These are phyloP conservation scores for Trematomus loennbergii DNA, from an alignment of 2,113 vertebrate genomes.

Conservation along the genomic window DNA sequence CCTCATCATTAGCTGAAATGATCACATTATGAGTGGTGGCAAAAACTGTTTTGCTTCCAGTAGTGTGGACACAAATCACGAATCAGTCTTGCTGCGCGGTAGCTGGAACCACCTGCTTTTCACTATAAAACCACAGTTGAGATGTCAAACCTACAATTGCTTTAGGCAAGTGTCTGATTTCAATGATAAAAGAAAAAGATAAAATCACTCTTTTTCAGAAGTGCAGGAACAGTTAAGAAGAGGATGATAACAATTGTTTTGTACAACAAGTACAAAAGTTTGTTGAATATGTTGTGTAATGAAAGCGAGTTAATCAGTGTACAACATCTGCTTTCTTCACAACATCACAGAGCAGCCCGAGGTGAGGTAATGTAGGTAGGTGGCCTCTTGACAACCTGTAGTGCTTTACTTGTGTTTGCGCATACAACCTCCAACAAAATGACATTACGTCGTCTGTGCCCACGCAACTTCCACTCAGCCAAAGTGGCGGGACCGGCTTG, in stretches of 20 bases:
- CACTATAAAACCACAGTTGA: constrained; percentile 11
- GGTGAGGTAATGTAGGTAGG: constrained; percentile 66
- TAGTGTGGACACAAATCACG: not conserved
- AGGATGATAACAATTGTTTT: not conserved
- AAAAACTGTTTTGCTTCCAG: constrained; percentile 32
- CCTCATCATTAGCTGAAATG: constrained; percentile 37
- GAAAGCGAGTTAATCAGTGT: constrained; percentile 2
- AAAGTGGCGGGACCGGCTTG: constrained; percentile 43
- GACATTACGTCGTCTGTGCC: constrained; percentile 49
- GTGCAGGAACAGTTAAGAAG: constrained; percentile 1
- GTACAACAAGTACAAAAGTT: constrained; percentile 11
- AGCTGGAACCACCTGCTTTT: not conserved
- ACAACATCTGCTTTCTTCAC: constrained; percentile 33
- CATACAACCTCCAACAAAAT: constrained; percentile 39
- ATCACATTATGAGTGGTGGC: constrained; percentile 56
- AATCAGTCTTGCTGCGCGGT: not conserved
- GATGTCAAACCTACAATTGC: not conserved
- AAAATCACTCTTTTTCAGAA: not conserved
- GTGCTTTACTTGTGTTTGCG: constrained; percentile 30
- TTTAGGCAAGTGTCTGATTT: not conserved
- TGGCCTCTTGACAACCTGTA: constrained; percentile 42
- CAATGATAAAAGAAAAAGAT: constrained; percentile 10
- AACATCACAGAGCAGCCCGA: not conserved
- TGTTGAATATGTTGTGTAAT: not conserved
- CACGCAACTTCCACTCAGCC: constrained; percentile 29